These are phyloP conservation scores for Sebastes wilsoni DNA, from an alignment of 2,797 vertebrate genomes.

Conservation along the genomic window DNA sequence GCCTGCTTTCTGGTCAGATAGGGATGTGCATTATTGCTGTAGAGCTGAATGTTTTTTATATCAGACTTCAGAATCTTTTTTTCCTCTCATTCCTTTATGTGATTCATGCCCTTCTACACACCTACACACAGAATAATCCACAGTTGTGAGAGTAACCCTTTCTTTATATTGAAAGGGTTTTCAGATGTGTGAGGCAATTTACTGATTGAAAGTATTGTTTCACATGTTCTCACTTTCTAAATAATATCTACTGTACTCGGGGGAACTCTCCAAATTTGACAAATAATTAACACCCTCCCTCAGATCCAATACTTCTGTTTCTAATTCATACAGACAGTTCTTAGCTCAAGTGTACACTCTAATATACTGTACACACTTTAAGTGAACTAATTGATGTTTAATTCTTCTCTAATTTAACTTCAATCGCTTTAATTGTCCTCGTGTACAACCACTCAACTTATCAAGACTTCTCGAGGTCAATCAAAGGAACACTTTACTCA, in stretches of 20 bases:
- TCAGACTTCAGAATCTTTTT: slow-evolving; percentile 10
- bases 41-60: slow-evolving; percentile 1
- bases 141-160: background rate
- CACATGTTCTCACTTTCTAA: background rate
- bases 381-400: background rate
- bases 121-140: background rate
- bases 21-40: background rate
- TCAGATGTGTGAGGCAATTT: background rate
- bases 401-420: background rate
- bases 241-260: background rate
- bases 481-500: background rate
- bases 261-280: background rate
- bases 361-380: background rate
- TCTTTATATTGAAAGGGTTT: background rate
- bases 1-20: slow-evolving; percentile 19
- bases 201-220: background rate
- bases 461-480: background rate
- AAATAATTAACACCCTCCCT: background rate
- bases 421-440: background rate
- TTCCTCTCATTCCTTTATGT: background rate
- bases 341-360: background rate
- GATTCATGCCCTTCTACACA: background rate
- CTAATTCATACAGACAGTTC: background rate
- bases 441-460: background rate
- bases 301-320: background rate